Conservation (phyloP, 92 coral and sea anemone genomes). For the Parazoanthus darwini region DNA sequence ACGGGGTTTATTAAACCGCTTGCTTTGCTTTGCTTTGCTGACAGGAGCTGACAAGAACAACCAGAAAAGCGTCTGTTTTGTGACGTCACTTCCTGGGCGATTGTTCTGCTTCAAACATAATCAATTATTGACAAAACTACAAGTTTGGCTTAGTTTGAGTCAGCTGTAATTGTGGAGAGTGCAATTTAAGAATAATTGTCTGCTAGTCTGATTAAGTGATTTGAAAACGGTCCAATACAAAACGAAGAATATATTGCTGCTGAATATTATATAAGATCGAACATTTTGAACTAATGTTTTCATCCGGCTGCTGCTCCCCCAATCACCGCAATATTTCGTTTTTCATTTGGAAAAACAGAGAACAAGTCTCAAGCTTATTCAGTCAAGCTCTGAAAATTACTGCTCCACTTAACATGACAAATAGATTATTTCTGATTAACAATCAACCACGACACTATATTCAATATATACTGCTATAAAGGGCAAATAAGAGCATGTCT, state of each 20-base stretch:
- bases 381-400: too few species aligned
- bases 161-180: neutral
- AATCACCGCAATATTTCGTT: neutral
- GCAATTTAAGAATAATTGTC: neutral
- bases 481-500: too few species aligned
- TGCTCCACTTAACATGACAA: too few species aligned
- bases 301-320: neutral
- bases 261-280: neutral
- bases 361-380: too few species aligned
- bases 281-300: too few species aligned
- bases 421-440: too few species aligned
- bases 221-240: neutral
- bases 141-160: neutral
- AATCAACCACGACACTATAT: too few species aligned
- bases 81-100: slow-evolving; percentile 22
- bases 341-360: neutral
- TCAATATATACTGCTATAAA: too few species aligned
- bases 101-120: neutral
- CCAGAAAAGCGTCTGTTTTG: slow-evolving; percentile 14
- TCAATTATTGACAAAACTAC: slow-evolving; percentile 1
- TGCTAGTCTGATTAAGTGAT: neutral
- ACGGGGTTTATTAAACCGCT: neutral
- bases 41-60: neutral
- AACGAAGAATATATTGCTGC: neutral
- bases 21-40: neutral